Conservation (phyloP, 2,888 invertebrate genomes). For the Philaethria dido region DNA sequence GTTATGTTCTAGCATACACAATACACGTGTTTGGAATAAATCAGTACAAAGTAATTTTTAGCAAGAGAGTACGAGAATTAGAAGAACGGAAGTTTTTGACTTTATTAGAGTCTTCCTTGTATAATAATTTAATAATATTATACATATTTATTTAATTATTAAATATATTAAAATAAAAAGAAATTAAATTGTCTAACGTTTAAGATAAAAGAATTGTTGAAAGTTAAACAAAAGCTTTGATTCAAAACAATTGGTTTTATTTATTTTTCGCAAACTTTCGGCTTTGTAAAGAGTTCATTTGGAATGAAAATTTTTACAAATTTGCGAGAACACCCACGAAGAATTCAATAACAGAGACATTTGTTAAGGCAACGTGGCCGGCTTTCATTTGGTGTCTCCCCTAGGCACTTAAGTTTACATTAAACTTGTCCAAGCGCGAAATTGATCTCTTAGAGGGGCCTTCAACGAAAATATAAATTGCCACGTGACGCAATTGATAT, state of each 20-base stretch:
- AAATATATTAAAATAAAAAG: background rate
- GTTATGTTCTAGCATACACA: no score
- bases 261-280: slow-evolving; percentile 29
- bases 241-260: slow-evolving; percentile 23
- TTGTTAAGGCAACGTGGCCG: slow-evolving; percentile 69
- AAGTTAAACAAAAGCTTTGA: slow-evolving; percentile 10
- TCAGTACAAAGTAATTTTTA: no score
- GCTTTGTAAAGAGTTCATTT: slow-evolving; percentile 37
- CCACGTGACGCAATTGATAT: slow-evolving; percentile 73
- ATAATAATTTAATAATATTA: no score
- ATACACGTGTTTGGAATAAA: no score
- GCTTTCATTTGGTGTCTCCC: slow-evolving; percentile 74
- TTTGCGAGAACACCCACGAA: slow-evolving; percentile 55
- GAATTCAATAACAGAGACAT: slow-evolving; percentile 77
- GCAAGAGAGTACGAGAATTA: no score
- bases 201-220: background rate
- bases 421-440: slow-evolving; percentile 82
- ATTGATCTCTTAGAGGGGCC: slow-evolving; percentile 82
- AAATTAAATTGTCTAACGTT: background rate
- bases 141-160: no score
- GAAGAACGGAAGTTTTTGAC: no score
- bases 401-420: slow-evolving; percentile 81
- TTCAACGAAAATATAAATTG: slow-evolving; percentile 77
- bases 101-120: no score
- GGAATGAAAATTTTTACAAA: slow-evolving; percentile 42